Evolutionary conservation across 2,797 vertebrate genomes (phyloP), one percentile per base, ranked within the genome.

Genomic region (Poeciliopsis gracilis): DNA sequence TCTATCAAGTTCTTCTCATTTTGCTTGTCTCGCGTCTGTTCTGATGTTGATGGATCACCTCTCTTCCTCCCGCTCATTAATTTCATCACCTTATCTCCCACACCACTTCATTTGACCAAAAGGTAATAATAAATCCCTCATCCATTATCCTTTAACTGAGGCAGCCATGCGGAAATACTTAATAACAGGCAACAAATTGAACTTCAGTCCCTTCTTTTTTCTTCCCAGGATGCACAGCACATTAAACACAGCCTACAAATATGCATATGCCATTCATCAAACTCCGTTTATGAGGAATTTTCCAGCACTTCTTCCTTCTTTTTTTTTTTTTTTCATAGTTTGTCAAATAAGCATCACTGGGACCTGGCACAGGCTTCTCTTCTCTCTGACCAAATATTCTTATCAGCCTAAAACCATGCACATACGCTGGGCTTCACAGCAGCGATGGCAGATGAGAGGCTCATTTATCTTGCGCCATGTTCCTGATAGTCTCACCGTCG

Each of bases 151-250:
- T 98, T 97, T 97, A 97, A 97, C 97, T 83, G 95, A 97, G 96
- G 97, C 97, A 96, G 95, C 97, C 97, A 97, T 96, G 97, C 94
- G 96, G 98, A 99, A 98, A 98, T 97, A 95, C 97, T 98, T 99
- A 98, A 98, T 99, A 98, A 99, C 97, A 95, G 96, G 96, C 96
- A 98, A 99, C 98, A 99, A 99, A 99, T 99, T 99, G 97, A 98
- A 98, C 97, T 98, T 98, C 97, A 99, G 98, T 98, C 97, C 97
- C 96, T 94, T 96, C 95, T 96, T 98, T 97, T 98, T 73, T 16
- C 78, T 45, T 47, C 93, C 94, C 94, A 95, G 96, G 95, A 96
- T 94, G 93, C 96, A 93, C 70, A 63, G 93, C 75, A 75, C 92
- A 95, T 96, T 96, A 96, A 96, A 96, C 92, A 41, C 41, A 89